phyloP scores from a whole-genome alignment of 2,888 invertebrate genomes.

The Dasysyrphus albostriatus region DNA sequence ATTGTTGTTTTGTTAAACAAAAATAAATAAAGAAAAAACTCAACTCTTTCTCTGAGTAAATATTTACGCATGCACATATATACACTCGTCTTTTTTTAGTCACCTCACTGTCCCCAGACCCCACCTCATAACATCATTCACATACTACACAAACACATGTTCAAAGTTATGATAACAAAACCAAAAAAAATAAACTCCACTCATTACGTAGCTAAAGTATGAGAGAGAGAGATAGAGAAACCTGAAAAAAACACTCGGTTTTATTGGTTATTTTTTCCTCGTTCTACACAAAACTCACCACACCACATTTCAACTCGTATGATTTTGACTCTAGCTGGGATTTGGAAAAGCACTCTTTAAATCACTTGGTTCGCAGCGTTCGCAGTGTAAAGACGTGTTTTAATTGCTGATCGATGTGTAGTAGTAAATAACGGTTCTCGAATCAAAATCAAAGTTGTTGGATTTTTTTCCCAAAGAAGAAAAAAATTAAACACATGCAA shows the following conservation, averaged over 20 bases:
- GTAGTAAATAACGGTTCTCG: slow-evolving; percentile 67
- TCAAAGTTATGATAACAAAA: not conserved
- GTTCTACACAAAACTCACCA: slow-evolving; percentile 18
- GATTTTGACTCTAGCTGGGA: slow-evolving; percentile 21
- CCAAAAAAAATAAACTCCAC: slow-evolving; percentile 10
- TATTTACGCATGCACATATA: not conserved
- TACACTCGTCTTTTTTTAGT: not conserved
- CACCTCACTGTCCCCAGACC: not conserved
- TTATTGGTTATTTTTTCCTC: not conserved
- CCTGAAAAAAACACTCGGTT: not conserved
- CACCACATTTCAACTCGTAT: slow-evolving; percentile 7
- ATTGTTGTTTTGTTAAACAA: slow-evolving; percentile 29
- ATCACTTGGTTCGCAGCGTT: slow-evolving; percentile 70
- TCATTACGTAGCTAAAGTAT: not conserved
- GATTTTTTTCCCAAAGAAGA: slow-evolving; percentile 62
- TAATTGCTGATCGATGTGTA: slow-evolving; percentile 66
- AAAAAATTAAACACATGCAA: slow-evolving; percentile 47
- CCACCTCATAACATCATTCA: not conserved
- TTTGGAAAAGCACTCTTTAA: slow-evolving; percentile 56
- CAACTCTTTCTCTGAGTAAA: slow-evolving; percentile 2
- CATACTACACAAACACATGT: not conserved
- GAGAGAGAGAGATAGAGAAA: not conserved
- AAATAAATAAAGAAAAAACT: not conserved
- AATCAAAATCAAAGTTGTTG: slow-evolving; percentile 64
- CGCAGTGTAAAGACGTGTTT: slow-evolving; percentile 60